Base-by-base conservation (phyloP, 2,113 vertebrate species). In the Ceyx melanurus region DNA sequence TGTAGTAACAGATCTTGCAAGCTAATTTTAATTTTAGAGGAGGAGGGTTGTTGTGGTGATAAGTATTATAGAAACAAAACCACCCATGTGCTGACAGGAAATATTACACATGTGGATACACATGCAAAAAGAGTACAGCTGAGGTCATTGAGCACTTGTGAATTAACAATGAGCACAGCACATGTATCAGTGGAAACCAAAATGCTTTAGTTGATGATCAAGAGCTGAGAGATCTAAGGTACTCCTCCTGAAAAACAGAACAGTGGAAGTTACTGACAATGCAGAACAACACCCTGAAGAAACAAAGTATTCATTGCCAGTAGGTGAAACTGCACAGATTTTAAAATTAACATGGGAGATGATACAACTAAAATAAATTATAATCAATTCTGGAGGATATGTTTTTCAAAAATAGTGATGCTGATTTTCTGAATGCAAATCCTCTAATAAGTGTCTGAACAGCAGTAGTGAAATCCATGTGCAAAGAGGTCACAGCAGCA, bases 41-140 rank as follows among this genome's bases (percentile, higher is more conserved):
- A 3, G 17, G 26, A 2, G 37, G 22, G 42, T 82, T 90, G 62
- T 37, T 95, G 70, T 29, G 37, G 75, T 46, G 62, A 79, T 73
- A 68, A 85, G 20, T 18, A 35, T 46, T 74, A 15, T 14, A 77
- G 71, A 80, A 91, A 94, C 45, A 85, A 79, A 92, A 46, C 0
- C 64, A 87, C 10, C 7, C 0, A 0, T 0, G 0, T 43, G 51
- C 51, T 57, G 22, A 76, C 72, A 61, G 60, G 64, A 61, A 76
- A 68, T 42, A 15, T 53, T 82, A 28, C 13, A 15, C 37, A 17
- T 18, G 10, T 23, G 18, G 45, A 54, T 45, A 50, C 11, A 22
- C 11, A 21, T 37, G 37, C 21, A 14, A 64, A 53, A 46, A 29
- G 7, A 67, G 8, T 35, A 74, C 17, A n/a, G 22, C 72, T 88